These are phyloP conservation scores for Phalacrocorax brasilianus DNA, from an alignment of 2,113 vertebrate species.

Conservation along the genomic window DNA sequence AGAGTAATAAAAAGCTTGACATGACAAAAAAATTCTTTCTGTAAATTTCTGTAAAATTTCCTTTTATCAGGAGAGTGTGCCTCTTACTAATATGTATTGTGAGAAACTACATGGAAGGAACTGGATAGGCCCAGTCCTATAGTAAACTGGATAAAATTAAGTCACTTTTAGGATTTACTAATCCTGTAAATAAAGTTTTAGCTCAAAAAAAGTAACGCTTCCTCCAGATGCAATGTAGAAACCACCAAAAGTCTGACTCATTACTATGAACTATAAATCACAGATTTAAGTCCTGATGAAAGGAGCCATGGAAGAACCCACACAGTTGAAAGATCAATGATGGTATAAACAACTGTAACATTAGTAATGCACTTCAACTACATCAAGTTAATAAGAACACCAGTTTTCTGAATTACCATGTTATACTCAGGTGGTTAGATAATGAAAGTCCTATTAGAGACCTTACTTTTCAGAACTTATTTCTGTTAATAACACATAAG, in stretches of 20 bases:
- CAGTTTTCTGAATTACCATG: neutral
- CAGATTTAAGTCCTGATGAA: constrained; percentile 10
- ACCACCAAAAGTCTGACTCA: neutral
- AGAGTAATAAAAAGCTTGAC: neutral
- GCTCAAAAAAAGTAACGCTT: neutral
- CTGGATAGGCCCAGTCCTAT: neutral
- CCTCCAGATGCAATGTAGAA: neutral
- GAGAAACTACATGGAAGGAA: neutral
- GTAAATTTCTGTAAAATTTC: neutral
- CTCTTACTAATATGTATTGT: neutral
- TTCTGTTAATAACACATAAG: neutral
- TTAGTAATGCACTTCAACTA: neutral
- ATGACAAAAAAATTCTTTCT: neutral
- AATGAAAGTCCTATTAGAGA: neutral
- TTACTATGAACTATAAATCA: neutral
- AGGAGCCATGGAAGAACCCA: neutral
- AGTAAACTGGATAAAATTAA: neutral
- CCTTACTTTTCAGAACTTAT: neutral
- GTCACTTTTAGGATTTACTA: neutral
- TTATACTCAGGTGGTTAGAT: neutral
- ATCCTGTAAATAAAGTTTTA: neutral
- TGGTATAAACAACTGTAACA: neutral
- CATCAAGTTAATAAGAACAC: neutral
- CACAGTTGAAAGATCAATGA: neutral
- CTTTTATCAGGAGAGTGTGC: neutral